A percentile compares a stretch with the other conserved stretches of the same genome.
These are phyloP conservation scores for Timandra comae DNA, from an alignment of 2,888 invertebrate genomes.

Conservation along the genomic window DNA sequence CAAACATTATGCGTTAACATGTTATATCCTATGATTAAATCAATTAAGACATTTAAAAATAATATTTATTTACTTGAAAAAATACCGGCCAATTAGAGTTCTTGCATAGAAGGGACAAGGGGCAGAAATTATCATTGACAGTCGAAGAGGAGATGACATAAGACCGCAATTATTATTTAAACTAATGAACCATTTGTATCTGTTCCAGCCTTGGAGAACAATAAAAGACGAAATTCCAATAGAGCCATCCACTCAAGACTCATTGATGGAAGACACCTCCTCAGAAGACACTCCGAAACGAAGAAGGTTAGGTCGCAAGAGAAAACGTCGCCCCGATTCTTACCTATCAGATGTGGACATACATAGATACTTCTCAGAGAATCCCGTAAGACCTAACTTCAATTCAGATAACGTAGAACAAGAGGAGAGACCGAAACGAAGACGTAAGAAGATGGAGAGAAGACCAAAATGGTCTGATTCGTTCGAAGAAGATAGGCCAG, in stretches of 20 bases:
- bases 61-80: no score
- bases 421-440: conserved; percentile 41
- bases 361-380: conserved; percentile 32
- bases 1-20: no score
- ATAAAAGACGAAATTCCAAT: conserved; percentile 50
- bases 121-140: no score
- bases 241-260: conserved; percentile 31
- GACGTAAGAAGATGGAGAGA: conserved; percentile 47
- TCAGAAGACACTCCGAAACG: conserved; percentile 54
- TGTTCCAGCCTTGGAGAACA: conserved; percentile 68
- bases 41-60: no score
- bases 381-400: conserved; percentile 29
- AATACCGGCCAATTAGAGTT: no score
- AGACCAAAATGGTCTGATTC: conserved; percentile 57
- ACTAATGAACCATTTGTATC: no score
- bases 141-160: no score
- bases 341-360: conserved; percentile 36
- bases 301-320: conserved; percentile 72
- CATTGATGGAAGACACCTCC: conserved; percentile 48
- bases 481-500: conserved; percentile 44
- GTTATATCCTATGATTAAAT: no score
- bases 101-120: no score
- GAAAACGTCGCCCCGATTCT: conserved; percentile 77
- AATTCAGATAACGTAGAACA: conserved; percentile 32
- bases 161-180: neutral